Evolutionary conservation across 1,140 invertebrate genomes (phyloP).

Genomic region (Apocrypta bakeri): DNA sequence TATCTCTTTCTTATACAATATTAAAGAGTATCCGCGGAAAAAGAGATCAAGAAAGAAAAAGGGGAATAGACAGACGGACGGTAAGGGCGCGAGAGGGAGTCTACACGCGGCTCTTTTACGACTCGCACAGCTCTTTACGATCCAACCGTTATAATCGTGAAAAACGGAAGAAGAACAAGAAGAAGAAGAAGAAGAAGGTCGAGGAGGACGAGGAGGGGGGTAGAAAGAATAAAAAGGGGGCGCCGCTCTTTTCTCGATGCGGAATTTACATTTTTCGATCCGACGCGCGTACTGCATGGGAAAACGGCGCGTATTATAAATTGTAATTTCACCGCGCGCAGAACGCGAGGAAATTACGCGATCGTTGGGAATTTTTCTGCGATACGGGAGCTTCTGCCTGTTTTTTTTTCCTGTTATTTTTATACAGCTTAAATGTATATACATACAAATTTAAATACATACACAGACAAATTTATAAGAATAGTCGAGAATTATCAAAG

Average conservation of each 20-base stretch:
- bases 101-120: constrained; percentile 58
- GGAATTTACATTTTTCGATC: constrained; percentile 44
- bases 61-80: constrained; percentile 38
- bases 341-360: constrained; percentile 39
- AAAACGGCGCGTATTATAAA: constrained; percentile 35
- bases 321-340: constrained; percentile 27
- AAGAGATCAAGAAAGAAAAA: not conserved
- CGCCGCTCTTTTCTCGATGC: constrained; percentile 15
- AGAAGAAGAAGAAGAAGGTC: constrained; percentile 8
- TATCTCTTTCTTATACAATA: constrained; percentile 1
- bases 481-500: not conserved
- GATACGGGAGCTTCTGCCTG: not conserved
- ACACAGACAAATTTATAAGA: too few relatives aligned
- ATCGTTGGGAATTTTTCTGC: constrained; percentile 41
- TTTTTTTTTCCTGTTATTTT: constrained; percentile 14
- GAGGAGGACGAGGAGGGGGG: not conserved
- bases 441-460: too few relatives aligned
- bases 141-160: constrained; percentile 55
- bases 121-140: constrained; percentile 61
- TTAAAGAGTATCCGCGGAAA: constrained; percentile 36
- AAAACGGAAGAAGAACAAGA: constrained; percentile 44
- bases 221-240: not conserved
- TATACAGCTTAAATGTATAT: too few relatives aligned
- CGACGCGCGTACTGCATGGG: constrained; percentile 27
- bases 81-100: not conserved